Base-by-base conservation (phyloP, 2,113 vertebrate genomes). In the Carettochelys insculpta region DNA sequence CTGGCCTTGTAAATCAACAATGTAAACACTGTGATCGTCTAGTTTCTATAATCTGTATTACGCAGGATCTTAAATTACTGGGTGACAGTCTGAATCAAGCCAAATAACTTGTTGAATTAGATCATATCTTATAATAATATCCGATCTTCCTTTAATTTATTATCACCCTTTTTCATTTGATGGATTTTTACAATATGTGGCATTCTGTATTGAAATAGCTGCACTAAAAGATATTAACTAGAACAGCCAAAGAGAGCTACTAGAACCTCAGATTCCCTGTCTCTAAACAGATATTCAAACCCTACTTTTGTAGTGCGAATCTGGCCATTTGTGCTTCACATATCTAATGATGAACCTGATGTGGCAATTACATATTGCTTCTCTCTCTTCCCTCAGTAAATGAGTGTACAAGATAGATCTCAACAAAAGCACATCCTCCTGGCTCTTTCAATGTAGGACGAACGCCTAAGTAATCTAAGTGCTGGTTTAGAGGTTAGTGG, bases 361-460 rank as follows among this genome's bases (percentile, higher is more conserved):
- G 11, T 25, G 47, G 34, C 27, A 83, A 68, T 38, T 48, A 52
- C 20, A 31, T 45, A 56, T 52, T 38, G 16, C 91, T 25, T 3
- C 29, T 61, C 68, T 34, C 9, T 48, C 4, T 43, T 34, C 5
- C 3, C 51, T 61, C 71, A 83, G 34, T 85, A 45, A 43, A 82
- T 93, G 94, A 61, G 27, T 65, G 45, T 54, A 84, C 22, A 84
- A 78, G 53, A 85, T 83, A 54, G 92, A 50, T n/a, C 76, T 71
- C 82, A 61, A 56, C 48, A 83, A 90, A 79, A 50, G 82, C 77
- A 41, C 29, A 91, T 78, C 86, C 84, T 75, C 77, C 83, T 58
- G 73, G 53, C 48, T 47, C 25, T 85, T 82, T 84, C 47, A 80
- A 12, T 73, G 56, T 85, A 68, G 76, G 48, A n/a, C 81, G 87